Percentiles rank a stretch among this genome's conserved stretches.
These are phyloP conservation scores for Oreonectes daqikongensis DNA, from an alignment of 2,797 vertebrate species.

Conservation along the genomic window DNA sequence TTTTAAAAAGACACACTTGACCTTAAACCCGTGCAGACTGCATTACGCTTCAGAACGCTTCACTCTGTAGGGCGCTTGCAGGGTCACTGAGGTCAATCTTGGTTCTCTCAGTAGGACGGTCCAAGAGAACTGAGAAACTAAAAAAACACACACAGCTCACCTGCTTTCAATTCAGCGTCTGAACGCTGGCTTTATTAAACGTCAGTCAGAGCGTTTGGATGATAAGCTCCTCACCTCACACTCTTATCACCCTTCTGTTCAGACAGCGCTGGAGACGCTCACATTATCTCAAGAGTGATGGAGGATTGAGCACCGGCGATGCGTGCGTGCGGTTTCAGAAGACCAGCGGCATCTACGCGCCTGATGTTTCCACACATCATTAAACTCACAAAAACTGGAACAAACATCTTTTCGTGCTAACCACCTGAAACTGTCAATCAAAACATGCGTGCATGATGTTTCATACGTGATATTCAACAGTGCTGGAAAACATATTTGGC, in stretches of 20 bases:
- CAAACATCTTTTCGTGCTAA: constrained; percentile 1
- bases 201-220: constrained; percentile 37
- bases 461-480: constrained; percentile 21
- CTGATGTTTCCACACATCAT: constrained; percentile 37
- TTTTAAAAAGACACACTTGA: constrained; percentile 1
- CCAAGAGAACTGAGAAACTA: constrained; percentile 18
- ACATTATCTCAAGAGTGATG: constrained; percentile 23
- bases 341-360: not conserved
- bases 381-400: constrained; percentile 30
- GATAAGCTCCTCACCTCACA: constrained; percentile 23
- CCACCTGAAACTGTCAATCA: constrained; percentile 30
- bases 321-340: not conserved
- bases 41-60: not conserved
- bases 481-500: not conserved
- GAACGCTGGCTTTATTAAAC: constrained; percentile 55
- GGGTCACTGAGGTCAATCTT: not conserved
- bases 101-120: constrained; percentile 3
- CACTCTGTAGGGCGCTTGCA: not conserved
- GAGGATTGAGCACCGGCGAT: constrained; percentile 21
- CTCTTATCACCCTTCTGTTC: constrained; percentile 35
- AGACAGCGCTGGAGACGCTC: not conserved
- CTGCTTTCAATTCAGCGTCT: constrained; percentile 58
- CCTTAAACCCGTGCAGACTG: not conserved
- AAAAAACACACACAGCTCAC: constrained; percentile 37
- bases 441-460: not conserved